Evolutionary conservation across 2,888 invertebrate species (phyloP).

Genomic region (Stenoptilia bipunctidactyla): DNA sequence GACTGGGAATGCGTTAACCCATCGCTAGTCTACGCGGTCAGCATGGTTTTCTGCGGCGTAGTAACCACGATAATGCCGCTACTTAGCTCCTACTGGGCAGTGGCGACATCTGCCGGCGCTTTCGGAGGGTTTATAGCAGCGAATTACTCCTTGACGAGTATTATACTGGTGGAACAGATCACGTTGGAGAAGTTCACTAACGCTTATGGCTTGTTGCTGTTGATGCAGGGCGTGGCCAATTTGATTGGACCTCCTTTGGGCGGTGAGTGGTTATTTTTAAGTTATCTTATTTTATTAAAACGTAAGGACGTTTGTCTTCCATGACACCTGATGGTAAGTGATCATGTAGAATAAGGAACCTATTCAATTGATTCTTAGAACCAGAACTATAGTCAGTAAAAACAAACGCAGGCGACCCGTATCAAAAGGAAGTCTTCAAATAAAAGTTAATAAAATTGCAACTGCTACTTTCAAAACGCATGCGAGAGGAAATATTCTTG

Average conservation of each 20-base stretch:
- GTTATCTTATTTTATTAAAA: too few relatives aligned
- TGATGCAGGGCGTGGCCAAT: slow-evolving; percentile 92
- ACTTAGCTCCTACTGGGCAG: slow-evolving; percentile 61
- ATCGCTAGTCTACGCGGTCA: slow-evolving; percentile 83
- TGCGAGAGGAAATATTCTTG: too few relatives aligned
- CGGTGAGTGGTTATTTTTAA: slow-evolving; percentile 77
- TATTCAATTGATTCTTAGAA: too few relatives aligned
- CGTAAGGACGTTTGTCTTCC: too few relatives aligned
- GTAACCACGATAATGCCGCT: slow-evolving; percentile 78
- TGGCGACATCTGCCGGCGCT: slow-evolving; percentile 78
- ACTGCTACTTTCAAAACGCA: too few relatives aligned
- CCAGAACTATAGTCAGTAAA: too few relatives aligned
- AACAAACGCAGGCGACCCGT: too few relatives aligned
- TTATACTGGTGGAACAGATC: slow-evolving; percentile 90
- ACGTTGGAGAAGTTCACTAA: slow-evolving; percentile 92
- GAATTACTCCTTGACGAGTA: slow-evolving; percentile 91
- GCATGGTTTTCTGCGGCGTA: slow-evolving; percentile 80
- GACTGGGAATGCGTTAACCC: slow-evolving; percentile 85
- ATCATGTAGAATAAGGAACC: too few relatives aligned
- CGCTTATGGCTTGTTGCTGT: slow-evolving; percentile 88
- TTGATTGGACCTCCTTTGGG: slow-evolving; percentile 91
- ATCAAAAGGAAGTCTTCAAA: too few relatives aligned
- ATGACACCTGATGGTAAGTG: too few relatives aligned
- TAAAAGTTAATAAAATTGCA: too few relatives aligned
- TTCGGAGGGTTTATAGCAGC: slow-evolving; percentile 93